Percentiles rank a stretch among this genome's conserved stretches.
Conservation (phyloP, 2,113 vertebrate genomes). For the Pelobates fuscus region DNA sequence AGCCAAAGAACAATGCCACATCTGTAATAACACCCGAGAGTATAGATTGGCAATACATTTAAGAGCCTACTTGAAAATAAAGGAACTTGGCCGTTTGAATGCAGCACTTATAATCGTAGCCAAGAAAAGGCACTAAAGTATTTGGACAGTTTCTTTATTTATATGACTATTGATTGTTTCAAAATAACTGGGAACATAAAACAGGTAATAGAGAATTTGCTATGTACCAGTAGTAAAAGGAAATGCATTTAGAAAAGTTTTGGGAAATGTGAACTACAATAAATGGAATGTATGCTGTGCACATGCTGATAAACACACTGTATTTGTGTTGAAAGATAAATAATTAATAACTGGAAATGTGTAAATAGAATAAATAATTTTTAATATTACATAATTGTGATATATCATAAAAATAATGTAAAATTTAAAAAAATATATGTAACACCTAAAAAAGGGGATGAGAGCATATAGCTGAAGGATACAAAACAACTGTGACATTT, state of each 20-base stretch:
- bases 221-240: background rate
- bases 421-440: too few relatives aligned
- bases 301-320: too few relatives aligned
- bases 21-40: constrained; percentile 17
- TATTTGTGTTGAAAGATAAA: too few relatives aligned
- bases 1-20: background rate
- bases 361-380: too few relatives aligned
- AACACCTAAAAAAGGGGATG: too few relatives aligned
- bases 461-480: too few relatives aligned
- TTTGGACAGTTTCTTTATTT: constrained; percentile 7
- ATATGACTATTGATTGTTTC: background rate
- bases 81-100: constrained; percentile 1
- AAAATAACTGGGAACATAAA: background rate
- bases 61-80: constrained; percentile 17
- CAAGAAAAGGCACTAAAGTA: background rate
- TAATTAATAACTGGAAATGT: too few relatives aligned
- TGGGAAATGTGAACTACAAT: background rate
- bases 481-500: too few relatives aligned
- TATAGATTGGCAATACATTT: constrained; percentile 9
- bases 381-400: too few relatives aligned
- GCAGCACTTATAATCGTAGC: background rate
- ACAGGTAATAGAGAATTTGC: background rate
- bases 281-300: too few relatives aligned
- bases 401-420: too few relatives aligned
- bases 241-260: background rate